Evolutionary conservation across 2,797 vertebrate genomes (phyloP), one percentile per base, ranked within the genome.

Genomic region (Pempheris klunzingeri): DNA sequence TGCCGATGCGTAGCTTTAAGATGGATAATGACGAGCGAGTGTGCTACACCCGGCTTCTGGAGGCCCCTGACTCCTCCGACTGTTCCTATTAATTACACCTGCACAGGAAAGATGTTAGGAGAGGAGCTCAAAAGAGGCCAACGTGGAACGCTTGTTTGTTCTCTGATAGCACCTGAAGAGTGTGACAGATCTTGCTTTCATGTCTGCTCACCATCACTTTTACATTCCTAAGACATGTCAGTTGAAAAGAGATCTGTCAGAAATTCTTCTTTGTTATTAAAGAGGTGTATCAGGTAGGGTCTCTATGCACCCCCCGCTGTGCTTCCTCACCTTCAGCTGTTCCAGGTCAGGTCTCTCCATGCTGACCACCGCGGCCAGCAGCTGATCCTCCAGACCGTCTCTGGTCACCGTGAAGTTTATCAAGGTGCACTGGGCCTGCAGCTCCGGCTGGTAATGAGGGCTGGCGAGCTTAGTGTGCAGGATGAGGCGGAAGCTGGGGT

Each of bases 391-490:
- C 73, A 99, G 89, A 15, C 98, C 97, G 0, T 96, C 96, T 5
- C 95, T 92, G 1, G 97, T 99, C 87, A 99, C 97, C 0, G 96
- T 98, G 93, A 99, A 99, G 87, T 99, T 96, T 72, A 99, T 97
- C 80, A 99, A 94, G 15, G 98, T 99, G 89, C 97, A 97, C 93
- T 99, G 98, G 4, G 98, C 98, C 90, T 99, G 98, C 83, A 99
- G 94, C 91, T 99, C 98, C 0, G 98, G 98, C 70, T 96, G 98
- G 92, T 99, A 99, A 88, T 99, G 98, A 12, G 98, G 98, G 86
- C 94, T 99, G 49, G 97, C 96, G 39, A 99, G 92, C 88, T 98
- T 99, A 14, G 97, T 98, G 91, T 99, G 98, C 30, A 99, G 96
- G 84, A 99, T 97, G 62, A 99, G 96, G 0, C 93, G 96, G 93